phyloP scores from a whole-genome alignment of 2,888 invertebrate species.

The Octodonta nipae region DNA sequence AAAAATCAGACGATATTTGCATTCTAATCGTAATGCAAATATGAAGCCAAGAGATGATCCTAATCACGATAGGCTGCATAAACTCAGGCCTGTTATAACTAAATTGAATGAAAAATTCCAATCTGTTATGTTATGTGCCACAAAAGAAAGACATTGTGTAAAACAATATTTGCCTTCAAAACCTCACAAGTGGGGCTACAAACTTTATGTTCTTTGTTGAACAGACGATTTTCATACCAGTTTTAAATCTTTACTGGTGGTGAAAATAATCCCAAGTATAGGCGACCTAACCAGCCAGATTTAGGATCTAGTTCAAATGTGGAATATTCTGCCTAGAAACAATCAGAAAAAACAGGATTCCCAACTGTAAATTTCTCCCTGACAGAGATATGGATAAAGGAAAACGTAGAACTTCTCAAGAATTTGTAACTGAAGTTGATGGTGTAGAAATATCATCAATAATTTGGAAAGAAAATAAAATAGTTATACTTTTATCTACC shows the following conservation, averaged over 20 bases:
- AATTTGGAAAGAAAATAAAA: conserved; percentile 28
- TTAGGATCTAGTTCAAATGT: conserved; percentile 19
- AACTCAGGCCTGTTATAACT: conserved; percentile 3
- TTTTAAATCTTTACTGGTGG: conserved; percentile 24
- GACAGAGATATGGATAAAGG: conserved; percentile 3
- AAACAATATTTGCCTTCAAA: conserved; percentile 27
- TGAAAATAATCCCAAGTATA: conserved; percentile 16
- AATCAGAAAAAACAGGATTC: conserved; percentile 1
- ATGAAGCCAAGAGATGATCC: conserved; percentile 4
- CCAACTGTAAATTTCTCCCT: conserved; percentile 6
- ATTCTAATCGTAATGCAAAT: conserved; percentile 4
- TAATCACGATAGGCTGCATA: conserved; percentile 5
- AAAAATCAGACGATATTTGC: conserved; percentile 4
- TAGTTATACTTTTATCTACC: conserved; percentile 25
- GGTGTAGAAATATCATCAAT: conserved; percentile 7
- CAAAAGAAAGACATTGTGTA: conserved; percentile 13
- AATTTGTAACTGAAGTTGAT: conserved; percentile 10
- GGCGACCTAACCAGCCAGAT: conserved; percentile 18
- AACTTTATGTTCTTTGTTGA: conserved; percentile 20
- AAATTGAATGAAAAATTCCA: conserved; percentile 1
- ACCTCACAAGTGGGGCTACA: conserved; percentile 29
- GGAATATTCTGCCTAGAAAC: conserved; percentile 5
- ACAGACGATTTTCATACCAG: conserved; percentile 21
- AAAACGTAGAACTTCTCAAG: conserved; percentile 5
- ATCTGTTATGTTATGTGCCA: conserved; percentile 11